These are phyloP conservation scores for Philopedon plagiatum DNA, from an alignment of 2,888 invertebrate genomes.

Conservation along the genomic window DNA sequence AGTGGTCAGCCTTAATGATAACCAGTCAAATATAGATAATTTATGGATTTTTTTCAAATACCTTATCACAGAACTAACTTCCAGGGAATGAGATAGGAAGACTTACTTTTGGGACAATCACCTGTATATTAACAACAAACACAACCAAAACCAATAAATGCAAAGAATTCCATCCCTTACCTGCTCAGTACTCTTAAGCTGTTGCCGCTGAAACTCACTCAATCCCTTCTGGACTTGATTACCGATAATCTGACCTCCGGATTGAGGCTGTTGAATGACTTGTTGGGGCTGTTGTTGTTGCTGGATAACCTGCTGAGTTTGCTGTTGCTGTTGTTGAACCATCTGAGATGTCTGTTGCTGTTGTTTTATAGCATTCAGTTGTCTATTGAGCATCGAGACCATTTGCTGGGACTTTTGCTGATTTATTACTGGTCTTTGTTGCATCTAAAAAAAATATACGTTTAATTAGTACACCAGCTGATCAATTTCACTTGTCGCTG, in stretches of 20 bases:
- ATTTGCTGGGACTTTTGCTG: constrained; percentile 13
- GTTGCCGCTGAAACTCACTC: constrained; percentile 21
- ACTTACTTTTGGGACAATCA: too few species aligned
- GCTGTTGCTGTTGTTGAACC: constrained; percentile 38
- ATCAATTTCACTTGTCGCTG: too few species aligned
- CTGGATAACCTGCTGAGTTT: constrained; percentile 48
- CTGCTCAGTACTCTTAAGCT: constrained; percentile 7
- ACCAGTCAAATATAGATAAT: too few species aligned
- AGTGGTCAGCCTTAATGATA: too few species aligned
- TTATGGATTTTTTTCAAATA: too few species aligned
- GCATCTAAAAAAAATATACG: neutral
- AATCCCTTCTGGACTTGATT: constrained; percentile 20
- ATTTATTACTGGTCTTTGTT: constrained; percentile 13
- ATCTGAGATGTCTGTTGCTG: constrained; percentile 8
- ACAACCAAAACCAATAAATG: too few species aligned
- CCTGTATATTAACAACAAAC: too few species aligned
- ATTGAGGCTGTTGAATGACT: constrained; percentile 28
- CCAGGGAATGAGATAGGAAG: too few species aligned
- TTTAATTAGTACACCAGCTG: neutral
- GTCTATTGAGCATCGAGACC: constrained; percentile 16
- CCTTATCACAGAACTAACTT: too few species aligned
- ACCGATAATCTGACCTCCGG: neutral
- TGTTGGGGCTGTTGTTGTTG: constrained; percentile 48
- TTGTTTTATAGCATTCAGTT: constrained; percentile 11
- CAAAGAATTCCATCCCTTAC: too few species aligned